These are phyloP conservation scores for Planococcus citri DNA, from an alignment of 1,140 invertebrate species.

Conservation along the genomic window DNA sequence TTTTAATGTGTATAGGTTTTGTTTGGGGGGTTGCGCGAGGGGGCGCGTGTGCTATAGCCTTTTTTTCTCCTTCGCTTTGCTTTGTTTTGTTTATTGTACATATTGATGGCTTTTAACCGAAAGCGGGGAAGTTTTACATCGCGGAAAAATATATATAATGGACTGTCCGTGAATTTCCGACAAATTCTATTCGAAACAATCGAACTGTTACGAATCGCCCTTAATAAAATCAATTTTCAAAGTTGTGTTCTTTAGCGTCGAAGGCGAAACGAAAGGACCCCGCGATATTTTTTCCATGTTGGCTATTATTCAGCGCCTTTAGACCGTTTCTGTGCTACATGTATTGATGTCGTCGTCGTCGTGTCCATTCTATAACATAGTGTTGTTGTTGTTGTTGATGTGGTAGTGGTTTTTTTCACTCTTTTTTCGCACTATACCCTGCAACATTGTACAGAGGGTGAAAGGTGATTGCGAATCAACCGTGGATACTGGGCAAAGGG, in stretches of 20 bases:
- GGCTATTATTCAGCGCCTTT: slow-evolving; percentile 15
- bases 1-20: slow-evolving; percentile 14
- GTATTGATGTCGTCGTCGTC: background rate
- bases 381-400: no score
- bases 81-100: slow-evolving; percentile 15
- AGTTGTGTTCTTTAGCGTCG: background rate
- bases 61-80: no score
- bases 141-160: slow-evolving; percentile 18
- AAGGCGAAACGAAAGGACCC: background rate
- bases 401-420: no score
- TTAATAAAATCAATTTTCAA: slow-evolving; percentile 17
- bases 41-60: background rate
- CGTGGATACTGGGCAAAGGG: no score
- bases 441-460: no score
- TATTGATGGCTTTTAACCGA: background rate
- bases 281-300: slow-evolving; percentile 5
- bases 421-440: no score
- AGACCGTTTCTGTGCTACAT: background rate
- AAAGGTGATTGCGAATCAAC: no score
- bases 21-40: background rate
- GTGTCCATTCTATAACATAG: no score
- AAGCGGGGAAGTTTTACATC: background rate
- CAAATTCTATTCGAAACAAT: slow-evolving; percentile 19
- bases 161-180: slow-evolving; percentile 17
- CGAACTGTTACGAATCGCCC: slow-evolving; percentile 8